A percentile compares a stretch with the other conserved stretches of the same genome.
phyloP scores from a whole-genome alignment of 2,113 vertebrate genomes.

The Pterocles gutturalis region DNA sequence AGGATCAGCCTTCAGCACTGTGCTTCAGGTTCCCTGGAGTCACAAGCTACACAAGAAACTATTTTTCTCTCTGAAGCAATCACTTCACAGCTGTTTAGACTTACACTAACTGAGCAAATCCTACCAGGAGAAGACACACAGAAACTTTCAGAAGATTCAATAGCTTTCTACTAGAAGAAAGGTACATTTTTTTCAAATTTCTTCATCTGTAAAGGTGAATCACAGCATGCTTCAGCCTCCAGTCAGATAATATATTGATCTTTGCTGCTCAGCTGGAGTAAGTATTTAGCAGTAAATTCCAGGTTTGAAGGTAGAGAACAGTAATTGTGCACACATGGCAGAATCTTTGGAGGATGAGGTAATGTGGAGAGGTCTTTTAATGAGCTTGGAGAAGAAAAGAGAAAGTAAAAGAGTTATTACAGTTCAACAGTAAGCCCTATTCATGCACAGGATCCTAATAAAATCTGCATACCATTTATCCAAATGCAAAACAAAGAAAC shows the following conservation, averaged over 20 bases:
- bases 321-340: neutral
- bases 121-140: neutral
- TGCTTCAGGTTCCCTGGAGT: neutral
- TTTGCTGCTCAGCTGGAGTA: constrained; percentile 16
- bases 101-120: neutral
- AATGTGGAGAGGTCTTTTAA: neutral
- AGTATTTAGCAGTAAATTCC: constrained; percentile 45
- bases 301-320: constrained; percentile 1
- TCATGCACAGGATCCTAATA: neutral
- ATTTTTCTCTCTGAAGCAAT: neutral
- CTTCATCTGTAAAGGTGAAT: constrained; percentile 26
- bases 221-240: constrained; percentile 34
- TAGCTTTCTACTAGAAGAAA: neutral
- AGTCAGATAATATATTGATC: constrained; percentile 47
- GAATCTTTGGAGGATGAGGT: neutral
- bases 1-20: neutral
- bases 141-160: constrained; percentile 23
- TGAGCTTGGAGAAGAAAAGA: neutral
- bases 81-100: neutral
- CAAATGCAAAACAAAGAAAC: neutral
- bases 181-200: constrained; percentile 29
- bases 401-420: neutral
- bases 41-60: neutral
- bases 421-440: neutral
- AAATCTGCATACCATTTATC: neutral